Evolutionary conservation across 2,888 invertebrate genomes (phyloP).

Genomic region (Nineta flava): DNA sequence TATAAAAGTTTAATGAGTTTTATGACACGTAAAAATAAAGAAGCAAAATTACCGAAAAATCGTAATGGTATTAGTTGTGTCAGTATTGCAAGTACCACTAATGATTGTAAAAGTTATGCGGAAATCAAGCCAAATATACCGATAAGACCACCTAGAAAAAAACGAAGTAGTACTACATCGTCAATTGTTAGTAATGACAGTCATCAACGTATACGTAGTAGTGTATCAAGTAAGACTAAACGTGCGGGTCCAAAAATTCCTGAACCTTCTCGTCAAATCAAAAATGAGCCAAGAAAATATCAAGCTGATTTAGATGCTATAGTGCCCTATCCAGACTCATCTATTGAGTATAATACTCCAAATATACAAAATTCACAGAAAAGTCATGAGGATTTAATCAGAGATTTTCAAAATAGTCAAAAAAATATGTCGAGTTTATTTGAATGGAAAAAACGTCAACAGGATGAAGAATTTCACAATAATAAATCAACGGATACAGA

Average conservation of each 20-base stretch:
- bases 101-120: slow-evolving; percentile 19
- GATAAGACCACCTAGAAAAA: slow-evolving; percentile 58
- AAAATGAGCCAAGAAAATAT: slow-evolving; percentile 24
- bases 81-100: slow-evolving; percentile 50
- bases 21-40: slow-evolving; percentile 39
- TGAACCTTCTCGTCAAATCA: slow-evolving; percentile 19
- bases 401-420: slow-evolving; percentile 6
- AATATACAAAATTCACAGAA: background rate
- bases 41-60: slow-evolving; percentile 44
- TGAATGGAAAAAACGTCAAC: slow-evolving; percentile 15
- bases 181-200: slow-evolving; percentile 13
- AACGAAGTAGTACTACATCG: slow-evolving; percentile 47
- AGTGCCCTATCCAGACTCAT: slow-evolving; percentile 25
- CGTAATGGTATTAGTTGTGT: slow-evolving; percentile 62
- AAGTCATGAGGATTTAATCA: background rate
- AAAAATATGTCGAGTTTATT: slow-evolving; percentile 15
- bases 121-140: slow-evolving; percentile 30
- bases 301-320: slow-evolving; percentile 26
- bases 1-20: slow-evolving; percentile 78
- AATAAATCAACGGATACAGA: slow-evolving; percentile 19
- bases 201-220: slow-evolving; percentile 33
- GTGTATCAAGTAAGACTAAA: slow-evolving; percentile 37
- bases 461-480: background rate
- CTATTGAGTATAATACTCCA: background rate
- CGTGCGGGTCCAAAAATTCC: slow-evolving; percentile 35